phyloP scores from a whole-genome alignment of 1,140 invertebrate species.

The Periplaneta americana region DNA sequence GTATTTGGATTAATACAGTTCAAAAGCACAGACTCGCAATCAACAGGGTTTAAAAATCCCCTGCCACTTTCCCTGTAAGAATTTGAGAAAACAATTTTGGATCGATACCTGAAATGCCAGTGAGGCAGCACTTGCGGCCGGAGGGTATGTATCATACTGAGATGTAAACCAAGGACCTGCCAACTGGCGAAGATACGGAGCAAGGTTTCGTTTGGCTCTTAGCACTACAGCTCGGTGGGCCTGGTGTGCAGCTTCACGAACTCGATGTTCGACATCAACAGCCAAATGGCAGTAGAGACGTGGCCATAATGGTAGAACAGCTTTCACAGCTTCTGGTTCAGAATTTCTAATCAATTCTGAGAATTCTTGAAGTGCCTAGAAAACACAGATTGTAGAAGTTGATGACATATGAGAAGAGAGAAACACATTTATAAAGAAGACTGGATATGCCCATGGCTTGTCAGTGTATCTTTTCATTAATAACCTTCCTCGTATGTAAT shows the following conservation, averaged over 20 bases:
- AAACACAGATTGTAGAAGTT: not conserved
- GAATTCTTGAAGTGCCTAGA: constrained; percentile 74
- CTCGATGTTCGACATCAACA: constrained; percentile 69
- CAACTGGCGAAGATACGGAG: constrained; percentile 68
- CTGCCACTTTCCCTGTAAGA: not conserved
- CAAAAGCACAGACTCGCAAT: not conserved
- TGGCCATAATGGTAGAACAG: constrained; percentile 71
- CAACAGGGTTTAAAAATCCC: not conserved
- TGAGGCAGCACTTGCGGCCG: constrained; percentile 65
- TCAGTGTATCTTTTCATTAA: too few relatives aligned
- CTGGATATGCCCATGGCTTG: too few relatives aligned
- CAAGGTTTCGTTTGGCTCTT: constrained; percentile 65
- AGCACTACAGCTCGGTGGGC: constrained; percentile 62
- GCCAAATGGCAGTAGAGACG: constrained; percentile 65
- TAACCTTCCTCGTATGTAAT: too few relatives aligned
- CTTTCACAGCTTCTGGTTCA: constrained; percentile 52
- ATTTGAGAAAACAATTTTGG: not conserved
- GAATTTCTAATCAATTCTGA: constrained; percentile 54
- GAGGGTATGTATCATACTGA: constrained; percentile 75
- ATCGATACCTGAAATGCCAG: constrained; percentile 57
- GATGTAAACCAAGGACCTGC: constrained; percentile 62
- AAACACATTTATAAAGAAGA: not conserved
- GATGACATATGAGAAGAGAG: not conserved
- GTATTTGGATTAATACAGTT: too few relatives aligned
- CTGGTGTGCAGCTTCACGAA: constrained; percentile 65